Conservation (phyloP, 53 echinoderm and acorn worm species). For the Mesocentrotus franciscanus region DNA sequence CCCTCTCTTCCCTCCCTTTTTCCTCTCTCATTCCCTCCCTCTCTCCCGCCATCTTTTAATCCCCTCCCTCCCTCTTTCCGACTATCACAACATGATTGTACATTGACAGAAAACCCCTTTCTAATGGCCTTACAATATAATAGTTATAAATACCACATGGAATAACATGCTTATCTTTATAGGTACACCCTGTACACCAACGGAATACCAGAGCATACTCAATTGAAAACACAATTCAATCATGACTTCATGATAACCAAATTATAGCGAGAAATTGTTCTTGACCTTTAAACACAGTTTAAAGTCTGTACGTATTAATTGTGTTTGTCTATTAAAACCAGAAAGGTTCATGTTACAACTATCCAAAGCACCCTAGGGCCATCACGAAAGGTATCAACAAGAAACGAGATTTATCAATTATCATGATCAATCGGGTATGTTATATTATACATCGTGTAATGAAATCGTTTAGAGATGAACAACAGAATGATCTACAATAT, state of each 20-base stretch:
- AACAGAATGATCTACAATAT: too few species aligned
- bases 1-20: not conserved
- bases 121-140: not conserved
- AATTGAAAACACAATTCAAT: not conserved
- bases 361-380: not conserved
- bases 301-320: not conserved
- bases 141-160: not conserved
- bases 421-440: not conserved
- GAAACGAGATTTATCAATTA: too few species aligned
- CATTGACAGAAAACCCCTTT: not conserved
- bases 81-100: too few species aligned
- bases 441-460: too few species aligned
- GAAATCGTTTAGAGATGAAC: too few species aligned
- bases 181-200: not conserved
- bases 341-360: not conserved
- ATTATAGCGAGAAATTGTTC: conserved; percentile 7
- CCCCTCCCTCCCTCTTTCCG: too few species aligned
- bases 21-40: too few species aligned
- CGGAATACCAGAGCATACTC: not conserved
- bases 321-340: not conserved
- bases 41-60: too few species aligned
- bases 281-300: not conserved
- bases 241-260: not conserved
- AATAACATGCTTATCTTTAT: not conserved
- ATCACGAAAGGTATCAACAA: too few species aligned